Evolutionary conservation across 2,113 vertebrate species (phyloP).

Genomic region (Thryonomys swinderianus): DNA sequence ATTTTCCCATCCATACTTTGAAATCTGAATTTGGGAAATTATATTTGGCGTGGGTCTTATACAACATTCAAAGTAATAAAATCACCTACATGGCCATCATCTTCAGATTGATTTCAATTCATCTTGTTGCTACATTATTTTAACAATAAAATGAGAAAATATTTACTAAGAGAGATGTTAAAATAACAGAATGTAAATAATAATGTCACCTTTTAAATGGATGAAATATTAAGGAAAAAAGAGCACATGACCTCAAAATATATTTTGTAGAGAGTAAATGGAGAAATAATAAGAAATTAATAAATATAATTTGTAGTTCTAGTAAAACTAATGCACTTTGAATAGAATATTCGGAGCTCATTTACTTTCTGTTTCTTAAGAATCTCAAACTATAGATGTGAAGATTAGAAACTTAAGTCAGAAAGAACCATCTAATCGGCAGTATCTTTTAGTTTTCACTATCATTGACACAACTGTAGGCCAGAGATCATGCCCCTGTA

Average conservation of each 20-base stretch:
- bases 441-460: neutral
- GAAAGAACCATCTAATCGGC: neutral
- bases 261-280: slow-evolving; percentile 41
- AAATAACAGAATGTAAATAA: slow-evolving; percentile 58
- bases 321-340: slow-evolving; percentile 34
- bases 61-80: slow-evolving; percentile 14
- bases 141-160: slow-evolving; percentile 69
- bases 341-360: neutral
- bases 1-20: slow-evolving; percentile 12
- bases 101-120: slow-evolving; percentile 59
- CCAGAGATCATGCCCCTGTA: neutral
- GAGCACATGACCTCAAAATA: slow-evolving; percentile 63
- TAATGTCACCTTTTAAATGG: slow-evolving; percentile 64
- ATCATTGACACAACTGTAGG: neutral
- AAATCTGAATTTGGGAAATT: slow-evolving; percentile 32
- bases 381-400: neutral
- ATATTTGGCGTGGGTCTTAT: slow-evolving; percentile 43
- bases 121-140: slow-evolving; percentile 64
- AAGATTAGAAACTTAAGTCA: slow-evolving; percentile 1
- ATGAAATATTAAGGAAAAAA: slow-evolving; percentile 67
- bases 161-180: slow-evolving; percentile 55
- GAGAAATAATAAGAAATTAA: slow-evolving; percentile 49
- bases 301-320: neutral
- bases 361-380: slow-evolving; percentile 9
- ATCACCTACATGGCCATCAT: slow-evolving; percentile 30